Base-by-base conservation (phyloP, 2,797 vertebrate species). In the Falco rusticolus region DNA sequence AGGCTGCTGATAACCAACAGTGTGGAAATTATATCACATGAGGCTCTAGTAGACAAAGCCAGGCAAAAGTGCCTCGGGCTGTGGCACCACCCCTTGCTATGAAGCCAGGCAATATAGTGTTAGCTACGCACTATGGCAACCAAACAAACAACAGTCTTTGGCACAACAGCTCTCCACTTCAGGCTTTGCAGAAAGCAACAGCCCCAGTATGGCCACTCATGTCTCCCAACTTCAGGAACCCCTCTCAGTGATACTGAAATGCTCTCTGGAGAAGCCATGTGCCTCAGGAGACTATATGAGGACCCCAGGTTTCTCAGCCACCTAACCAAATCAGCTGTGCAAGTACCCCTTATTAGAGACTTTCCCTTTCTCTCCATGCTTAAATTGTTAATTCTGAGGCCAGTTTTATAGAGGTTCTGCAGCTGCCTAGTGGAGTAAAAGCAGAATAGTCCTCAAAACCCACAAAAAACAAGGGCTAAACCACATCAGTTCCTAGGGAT, bases 11-110 rank as follows among this genome's bases (percentile, higher is more conserved):
- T 77, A 93, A 87, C 75, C 77, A 90, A 50, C 82, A 95, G 90
- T 21, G 75, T 92, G 93, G 84, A 95, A 96, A 96, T 93, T 77
- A 71, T 79, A 84, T 93, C 94, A 95, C 84, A 93, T 94, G 94
- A 96, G 82, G 48, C 75, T 96, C 13, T 12, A 87, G 74, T 61
- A 87, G 84, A 89, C 0, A 7, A 96, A 94, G 91, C 90, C 88
- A 96, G 81, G 69, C 95, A 59, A 70, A 94, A 84, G 85, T 63
- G 87, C 95, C 20, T 51, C 8, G 1, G 84, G 91, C 89, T 90
- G 78, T 51, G 90, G 91, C 89, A 95, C 84, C 95, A 64, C 86
- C 84, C 90, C 86, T 85, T 85, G 81, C 77, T 86, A 84, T 10
- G 57, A 82, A 87, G 92, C 89, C 94, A 97, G 91, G 89, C 76